Percentiles rank a stretch among this genome's conserved stretches.
These are phyloP conservation scores for Harpegnathos saltator DNA, from an alignment of 1,140 invertebrate species.

Conservation along the genomic window DNA sequence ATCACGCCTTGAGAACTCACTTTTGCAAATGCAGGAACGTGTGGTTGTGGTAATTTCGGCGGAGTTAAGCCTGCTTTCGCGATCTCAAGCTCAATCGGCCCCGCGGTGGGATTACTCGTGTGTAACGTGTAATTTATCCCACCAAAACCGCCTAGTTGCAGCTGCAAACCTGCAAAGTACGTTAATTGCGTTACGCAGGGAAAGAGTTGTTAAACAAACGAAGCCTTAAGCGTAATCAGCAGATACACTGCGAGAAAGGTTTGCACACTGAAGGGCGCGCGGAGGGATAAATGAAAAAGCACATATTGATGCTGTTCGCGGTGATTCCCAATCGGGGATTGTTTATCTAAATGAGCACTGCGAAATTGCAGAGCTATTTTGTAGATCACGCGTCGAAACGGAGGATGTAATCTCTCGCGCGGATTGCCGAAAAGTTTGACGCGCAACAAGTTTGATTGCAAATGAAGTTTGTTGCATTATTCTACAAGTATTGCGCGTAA, in stretches of 20 bases:
- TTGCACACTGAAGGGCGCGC: background rate
- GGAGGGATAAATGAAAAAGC: background rate
- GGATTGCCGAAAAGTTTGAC: no score
- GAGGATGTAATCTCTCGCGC: no score
- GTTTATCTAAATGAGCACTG: background rate
- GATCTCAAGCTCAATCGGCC: conserved; percentile 68
- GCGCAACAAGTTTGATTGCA: no score
- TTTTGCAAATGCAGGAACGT: conserved; percentile 75
- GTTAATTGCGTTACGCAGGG: conserved; percentile 25
- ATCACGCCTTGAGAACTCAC: conserved; percentile 72
- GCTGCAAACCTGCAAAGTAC: conserved; percentile 76
- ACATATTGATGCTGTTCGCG: background rate
- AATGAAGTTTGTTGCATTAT: no score
- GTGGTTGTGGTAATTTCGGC: conserved; percentile 73
- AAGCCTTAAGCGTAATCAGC: background rate
- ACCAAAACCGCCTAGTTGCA: conserved; percentile 77
- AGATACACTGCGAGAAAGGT: background rate
- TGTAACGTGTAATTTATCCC: conserved; percentile 79
- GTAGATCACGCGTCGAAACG: background rate
- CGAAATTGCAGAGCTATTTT: background rate
- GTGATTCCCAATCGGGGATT: background rate
- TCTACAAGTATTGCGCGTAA: no score
- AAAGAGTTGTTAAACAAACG: conserved; percentile 25
- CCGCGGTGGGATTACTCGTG: conserved; percentile 74
- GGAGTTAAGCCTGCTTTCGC: conserved; percentile 77